phyloP scores from a whole-genome alignment of 2,888 invertebrate species.

The Monoplex corrugatus region DNA sequence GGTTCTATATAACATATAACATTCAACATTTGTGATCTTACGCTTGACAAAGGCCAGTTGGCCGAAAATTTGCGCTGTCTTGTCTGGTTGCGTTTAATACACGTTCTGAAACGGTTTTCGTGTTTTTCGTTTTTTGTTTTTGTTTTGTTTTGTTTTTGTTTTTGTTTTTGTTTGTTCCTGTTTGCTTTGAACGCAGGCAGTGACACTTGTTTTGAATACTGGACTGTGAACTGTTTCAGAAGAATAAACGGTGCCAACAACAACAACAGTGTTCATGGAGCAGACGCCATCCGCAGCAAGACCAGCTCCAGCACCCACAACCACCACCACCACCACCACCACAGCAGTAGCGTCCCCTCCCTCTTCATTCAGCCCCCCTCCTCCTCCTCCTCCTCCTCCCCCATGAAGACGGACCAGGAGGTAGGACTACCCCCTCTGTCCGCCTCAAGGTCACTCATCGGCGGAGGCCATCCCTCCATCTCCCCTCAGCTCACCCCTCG shows the following conservation, averaged over 20 bases:
- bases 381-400: constrained; percentile 52
- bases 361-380: constrained; percentile 69
- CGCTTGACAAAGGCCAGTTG: too few relatives aligned
- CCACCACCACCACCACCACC: not conserved
- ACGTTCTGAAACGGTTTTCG: too few relatives aligned
- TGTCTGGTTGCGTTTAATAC: too few relatives aligned
- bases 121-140: not conserved
- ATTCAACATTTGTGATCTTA: too few relatives aligned
- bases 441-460: constrained; percentile 59
- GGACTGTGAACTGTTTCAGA: too few relatives aligned
- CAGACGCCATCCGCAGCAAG: too few relatives aligned
- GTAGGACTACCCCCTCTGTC: constrained; percentile 61
- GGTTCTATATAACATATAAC: too few relatives aligned
- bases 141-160: not conserved
- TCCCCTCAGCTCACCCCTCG: constrained; percentile 37
- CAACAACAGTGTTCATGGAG: not conserved
- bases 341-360: constrained; percentile 66
- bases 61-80: too few relatives aligned
- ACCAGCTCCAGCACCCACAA: not conserved
- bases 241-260: not conserved
- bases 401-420: constrained; percentile 56
- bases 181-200: too few relatives aligned
- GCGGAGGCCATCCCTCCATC: constrained; percentile 63
- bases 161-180: not conserved
- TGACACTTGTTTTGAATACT: too few relatives aligned